Percentiles rank a stretch among this genome's conserved stretches.
Conservation (phyloP, 2,113 vertebrate species). For the Oenanthe oenanthe region DNA sequence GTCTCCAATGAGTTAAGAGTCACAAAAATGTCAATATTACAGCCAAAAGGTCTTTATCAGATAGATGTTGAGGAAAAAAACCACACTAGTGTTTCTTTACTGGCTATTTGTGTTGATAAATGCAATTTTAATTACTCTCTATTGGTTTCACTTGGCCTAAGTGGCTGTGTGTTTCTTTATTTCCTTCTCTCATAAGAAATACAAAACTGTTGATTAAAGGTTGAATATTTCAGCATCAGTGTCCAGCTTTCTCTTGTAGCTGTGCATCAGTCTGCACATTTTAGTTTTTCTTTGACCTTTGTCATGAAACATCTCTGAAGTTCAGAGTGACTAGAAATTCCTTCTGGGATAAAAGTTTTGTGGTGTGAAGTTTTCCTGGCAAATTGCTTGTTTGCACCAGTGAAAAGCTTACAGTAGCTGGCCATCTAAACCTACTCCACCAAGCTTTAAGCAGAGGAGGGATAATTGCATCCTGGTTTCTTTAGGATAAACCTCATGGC, state of each 20-base stretch:
- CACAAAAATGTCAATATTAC: neutral
- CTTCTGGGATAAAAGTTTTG: neutral
- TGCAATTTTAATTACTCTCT: neutral
- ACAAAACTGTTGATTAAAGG: neutral
- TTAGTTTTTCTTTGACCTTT: neutral
- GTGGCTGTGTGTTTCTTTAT: neutral
- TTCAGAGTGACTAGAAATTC: neutral
- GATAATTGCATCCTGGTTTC: neutral
- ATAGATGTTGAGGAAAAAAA: neutral
- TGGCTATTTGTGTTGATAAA: neutral
- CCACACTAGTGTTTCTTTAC: neutral
- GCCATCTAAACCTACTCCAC: neutral
- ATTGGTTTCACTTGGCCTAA: neutral
- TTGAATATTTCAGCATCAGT: neutral
- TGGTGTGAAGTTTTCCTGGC: neutral
- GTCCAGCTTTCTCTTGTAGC: neutral
- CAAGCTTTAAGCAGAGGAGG: neutral
- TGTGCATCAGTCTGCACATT: neutral
- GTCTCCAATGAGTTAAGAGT: neutral
- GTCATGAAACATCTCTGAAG: neutral
- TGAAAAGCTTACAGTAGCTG: neutral
- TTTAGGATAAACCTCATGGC: neutral
- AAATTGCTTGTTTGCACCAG: neutral
- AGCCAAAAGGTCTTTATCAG: neutral
- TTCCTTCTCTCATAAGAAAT: neutral